Conservation (phyloP, 2,888 invertebrate species). For the Mythimna loreyi region DNA sequence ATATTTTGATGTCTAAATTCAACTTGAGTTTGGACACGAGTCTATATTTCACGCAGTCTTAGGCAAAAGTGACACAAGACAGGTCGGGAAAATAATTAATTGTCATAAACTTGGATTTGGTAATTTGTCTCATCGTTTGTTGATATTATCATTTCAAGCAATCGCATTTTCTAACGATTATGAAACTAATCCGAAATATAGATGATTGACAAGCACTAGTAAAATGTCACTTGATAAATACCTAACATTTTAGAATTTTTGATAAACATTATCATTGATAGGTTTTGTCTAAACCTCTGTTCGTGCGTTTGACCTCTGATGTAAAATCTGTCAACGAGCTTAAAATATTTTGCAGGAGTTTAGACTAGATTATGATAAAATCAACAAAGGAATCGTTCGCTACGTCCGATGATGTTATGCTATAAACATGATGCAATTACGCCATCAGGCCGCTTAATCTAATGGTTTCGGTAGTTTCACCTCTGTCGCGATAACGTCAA, state of each 20-base stretch:
- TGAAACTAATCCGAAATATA: neutral
- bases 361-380: slow-evolving; percentile 41
- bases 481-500: slow-evolving; percentile 85
- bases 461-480: slow-evolving; percentile 82
- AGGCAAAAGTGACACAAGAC: slow-evolving; percentile 8
- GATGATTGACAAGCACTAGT: neutral
- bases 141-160: neutral
- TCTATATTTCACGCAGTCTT: slow-evolving; percentile 43
- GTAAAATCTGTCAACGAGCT: slow-evolving; percentile 32
- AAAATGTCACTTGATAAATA: neutral
- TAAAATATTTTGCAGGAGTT: slow-evolving; percentile 35
- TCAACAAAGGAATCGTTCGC: slow-evolving; percentile 45
- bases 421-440: slow-evolving; percentile 70
- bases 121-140: neutral
- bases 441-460: slow-evolving; percentile 73
- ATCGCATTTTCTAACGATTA: too few species aligned
- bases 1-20: slow-evolving; percentile 54
- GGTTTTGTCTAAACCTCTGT: neutral
- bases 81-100: slow-evolving; percentile 30
- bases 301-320: slow-evolving; percentile 14
- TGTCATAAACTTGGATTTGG: slow-evolving; percentile 10
- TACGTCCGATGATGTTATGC: slow-evolving; percentile 56
- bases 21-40: slow-evolving; percentile 32
- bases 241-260: neutral
- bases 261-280: neutral